phyloP scores from a whole-genome alignment of 2,797 vertebrate genomes.

The Fratercula arctica region DNA sequence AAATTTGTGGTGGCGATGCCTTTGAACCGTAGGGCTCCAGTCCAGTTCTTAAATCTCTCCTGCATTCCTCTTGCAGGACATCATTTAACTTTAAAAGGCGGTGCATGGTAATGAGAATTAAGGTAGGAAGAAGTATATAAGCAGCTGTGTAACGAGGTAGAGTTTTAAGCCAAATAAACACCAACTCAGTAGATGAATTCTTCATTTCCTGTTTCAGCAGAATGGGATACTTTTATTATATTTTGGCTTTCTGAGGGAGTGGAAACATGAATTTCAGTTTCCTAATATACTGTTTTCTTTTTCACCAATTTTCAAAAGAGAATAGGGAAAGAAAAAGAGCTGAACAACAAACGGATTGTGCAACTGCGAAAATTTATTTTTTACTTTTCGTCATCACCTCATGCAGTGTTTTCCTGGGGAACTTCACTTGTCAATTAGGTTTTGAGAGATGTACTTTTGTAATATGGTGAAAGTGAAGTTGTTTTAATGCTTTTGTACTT shows the following conservation, averaged over 20 bases:
- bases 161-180: not conserved
- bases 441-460: not conserved
- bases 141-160: not conserved
- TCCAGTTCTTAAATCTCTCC: constrained; percentile 25
- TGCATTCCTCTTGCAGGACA: not conserved
- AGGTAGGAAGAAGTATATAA: not conserved
- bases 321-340: not conserved
- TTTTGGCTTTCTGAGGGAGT: not conserved
- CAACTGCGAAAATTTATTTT: not conserved
- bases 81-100: not conserved
- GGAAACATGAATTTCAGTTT: not conserved
- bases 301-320: not conserved
- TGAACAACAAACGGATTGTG: not conserved
- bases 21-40: not conserved
- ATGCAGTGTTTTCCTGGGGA: not conserved
- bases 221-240: not conserved
- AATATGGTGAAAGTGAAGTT: not conserved
- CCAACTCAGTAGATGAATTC: not conserved
- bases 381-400: not conserved
- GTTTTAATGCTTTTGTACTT: not conserved
- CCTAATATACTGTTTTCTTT: not conserved
- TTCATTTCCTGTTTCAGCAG: not conserved
- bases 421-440: not conserved
- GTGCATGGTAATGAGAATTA: not conserved
- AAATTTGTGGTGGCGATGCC: not conserved